Base-by-base conservation (phyloP, 2,113 vertebrate species). In the Chlorodrepanis virens region DNA sequence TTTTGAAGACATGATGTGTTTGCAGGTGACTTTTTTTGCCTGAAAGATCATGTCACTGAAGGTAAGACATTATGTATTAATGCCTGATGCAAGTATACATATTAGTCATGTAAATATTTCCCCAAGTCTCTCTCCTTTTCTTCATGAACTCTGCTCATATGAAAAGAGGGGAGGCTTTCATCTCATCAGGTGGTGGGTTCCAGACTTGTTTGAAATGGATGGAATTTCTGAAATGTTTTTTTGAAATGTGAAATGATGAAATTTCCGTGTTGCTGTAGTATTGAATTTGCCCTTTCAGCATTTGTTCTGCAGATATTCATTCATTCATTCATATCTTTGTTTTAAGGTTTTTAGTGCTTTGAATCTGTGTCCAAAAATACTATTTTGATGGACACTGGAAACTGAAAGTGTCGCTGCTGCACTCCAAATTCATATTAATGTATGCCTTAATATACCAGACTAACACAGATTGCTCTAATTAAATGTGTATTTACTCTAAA, bases 391-490 rank as follows among this genome's bases (percentile, higher is more conserved):
- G 50, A 54, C 40, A 35, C n/a, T 40, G 77, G 84, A 74, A 80
- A 35, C 61, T 49, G 37, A 68, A 85, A 47, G 22, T 8, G 15
- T 47, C 65, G 52, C 37, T 1, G 1, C n/a, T n/a, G 28, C 25
- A 11, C 39, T 79, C 63, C 2, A 5, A 82, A 85, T 76, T 87
- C 11, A 13, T 27, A 57, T 61, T 63, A 37, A 22, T 87, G 15
- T 39, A 27, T 77, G 56, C 72, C 49, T 96, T 94, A 92, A 94
- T 91, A 84, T 96, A 94, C 95, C 96, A 96, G 95, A 96, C 84
- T 61, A 70, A 79, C 93, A 94, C 93, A 95, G 85, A 75, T 97
- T 97, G 94, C 94, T 96, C 95, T 92, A 60, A 95, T 89, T 80
- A 89, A 93, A 49, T 82, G 40, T 21, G 14, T 70, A 18, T 65